A percentile compares a stretch with the other conserved stretches of the same genome.
These are phyloP conservation scores for Oreochromis tanganicae DNA, from an alignment of 2,113 vertebrate species.

Conservation along the genomic window DNA sequence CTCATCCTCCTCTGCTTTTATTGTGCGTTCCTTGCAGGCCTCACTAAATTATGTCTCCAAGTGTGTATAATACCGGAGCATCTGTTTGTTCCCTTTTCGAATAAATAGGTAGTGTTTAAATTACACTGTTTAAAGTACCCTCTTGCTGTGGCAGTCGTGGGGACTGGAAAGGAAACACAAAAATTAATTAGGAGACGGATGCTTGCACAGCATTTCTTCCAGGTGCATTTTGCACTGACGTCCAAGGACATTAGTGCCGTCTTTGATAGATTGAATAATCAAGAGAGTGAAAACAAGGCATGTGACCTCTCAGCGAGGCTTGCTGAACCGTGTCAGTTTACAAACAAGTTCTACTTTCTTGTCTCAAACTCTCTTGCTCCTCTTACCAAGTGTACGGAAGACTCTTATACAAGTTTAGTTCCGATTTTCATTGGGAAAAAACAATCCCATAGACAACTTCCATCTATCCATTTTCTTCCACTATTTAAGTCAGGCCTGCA, in stretches of 20 bases:
- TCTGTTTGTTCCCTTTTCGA: constrained; percentile 78
- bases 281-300: constrained; percentile 17
- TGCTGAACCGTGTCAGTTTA: neutral
- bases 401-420: neutral
- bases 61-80: constrained; percentile 78
- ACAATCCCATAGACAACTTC: neutral
- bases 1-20: constrained; percentile 54
- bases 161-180: constrained; percentile 35
- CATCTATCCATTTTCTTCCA: neutral
- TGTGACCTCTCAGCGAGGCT: neutral
- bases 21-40: constrained; percentile 75
- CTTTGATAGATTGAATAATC: constrained; percentile 31
- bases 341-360: constrained; percentile 7
- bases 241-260: constrained; percentile 24
- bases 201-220: constrained; percentile 62
- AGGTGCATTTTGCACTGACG: constrained; percentile 62
- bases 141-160: constrained; percentile 41
- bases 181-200: constrained; percentile 57
- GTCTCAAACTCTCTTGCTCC: neutral
- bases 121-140: constrained; percentile 76
- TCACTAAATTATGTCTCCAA: constrained; percentile 82
- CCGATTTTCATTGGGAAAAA: neutral
- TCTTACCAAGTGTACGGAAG: neutral
- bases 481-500: neutral
- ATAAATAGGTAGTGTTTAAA: constrained; percentile 78